Percentiles rank a stretch among this genome's conserved stretches.
phyloP scores from a whole-genome alignment of 2,797 vertebrate species.

The Eospalax fontanierii region DNA sequence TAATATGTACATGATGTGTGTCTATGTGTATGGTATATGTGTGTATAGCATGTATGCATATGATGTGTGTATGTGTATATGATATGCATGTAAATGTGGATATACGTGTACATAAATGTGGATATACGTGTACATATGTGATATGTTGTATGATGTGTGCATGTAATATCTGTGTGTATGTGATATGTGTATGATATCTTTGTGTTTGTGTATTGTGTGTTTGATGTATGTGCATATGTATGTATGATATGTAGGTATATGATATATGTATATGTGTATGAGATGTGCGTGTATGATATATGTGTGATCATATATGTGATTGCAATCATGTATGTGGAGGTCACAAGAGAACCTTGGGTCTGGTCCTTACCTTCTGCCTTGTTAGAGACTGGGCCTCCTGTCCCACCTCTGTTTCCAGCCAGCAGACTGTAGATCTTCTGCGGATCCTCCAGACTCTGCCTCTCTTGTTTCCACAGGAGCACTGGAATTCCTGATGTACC shows the following conservation, averaged over 20 bases:
- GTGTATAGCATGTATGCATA: no score
- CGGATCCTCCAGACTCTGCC: not conserved
- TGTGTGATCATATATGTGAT: not conserved
- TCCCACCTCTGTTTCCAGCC: not conserved
- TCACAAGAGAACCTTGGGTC: not conserved
- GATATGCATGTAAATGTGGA: no score
- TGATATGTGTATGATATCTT: no score
- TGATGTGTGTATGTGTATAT: no score
- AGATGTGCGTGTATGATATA: not conserved
- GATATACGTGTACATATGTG: no score
- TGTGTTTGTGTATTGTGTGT: no score
- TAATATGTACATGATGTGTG: not conserved
- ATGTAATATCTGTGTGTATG: not conserved
- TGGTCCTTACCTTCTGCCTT: not conserved
- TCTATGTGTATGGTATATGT: not conserved
- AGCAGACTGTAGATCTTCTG: not conserved
- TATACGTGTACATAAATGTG: no score
- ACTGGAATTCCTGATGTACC: not conserved
- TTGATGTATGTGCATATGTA: no score
- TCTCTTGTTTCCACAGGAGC: not conserved
- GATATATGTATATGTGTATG: not conserved
- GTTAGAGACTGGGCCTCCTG: not conserved
- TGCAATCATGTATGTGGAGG: not conserved
- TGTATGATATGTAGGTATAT: no score
- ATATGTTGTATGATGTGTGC: no score